phyloP scores from a whole-genome alignment of 1,140 invertebrate genomes.

The Physella acuta region DNA sequence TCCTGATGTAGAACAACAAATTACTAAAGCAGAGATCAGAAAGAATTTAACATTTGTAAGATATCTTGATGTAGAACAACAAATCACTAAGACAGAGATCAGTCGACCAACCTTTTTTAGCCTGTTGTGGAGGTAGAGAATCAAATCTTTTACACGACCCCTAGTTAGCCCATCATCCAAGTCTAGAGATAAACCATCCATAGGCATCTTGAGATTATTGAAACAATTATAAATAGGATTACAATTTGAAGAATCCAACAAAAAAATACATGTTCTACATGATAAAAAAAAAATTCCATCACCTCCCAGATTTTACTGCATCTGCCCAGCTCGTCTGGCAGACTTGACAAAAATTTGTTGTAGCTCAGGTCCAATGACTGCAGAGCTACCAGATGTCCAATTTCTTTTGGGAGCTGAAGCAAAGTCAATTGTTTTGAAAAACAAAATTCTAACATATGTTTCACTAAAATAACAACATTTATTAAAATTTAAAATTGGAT shows the following conservation, averaged over 20 bases:
- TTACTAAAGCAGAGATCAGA: neutral
- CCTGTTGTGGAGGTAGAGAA: conserved; percentile 51
- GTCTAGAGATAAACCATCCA: conserved; percentile 42
- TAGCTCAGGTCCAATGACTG: conserved; percentile 51
- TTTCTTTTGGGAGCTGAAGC: conserved; percentile 49
- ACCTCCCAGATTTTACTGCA: conserved; percentile 54
- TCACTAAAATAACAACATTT: too few relatives aligned
- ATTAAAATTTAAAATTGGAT: too few relatives aligned
- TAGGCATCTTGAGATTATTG: conserved; percentile 36
- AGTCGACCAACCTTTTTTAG: conserved; percentile 48
- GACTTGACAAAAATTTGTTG: conserved; percentile 44
- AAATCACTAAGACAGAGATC: neutral
- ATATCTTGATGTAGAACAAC: neutral
- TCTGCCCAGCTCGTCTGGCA: conserved; percentile 55
- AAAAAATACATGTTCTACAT: too few relatives aligned
- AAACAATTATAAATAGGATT: neutral
- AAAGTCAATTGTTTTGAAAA: too few relatives aligned
- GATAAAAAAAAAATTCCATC: too few relatives aligned
- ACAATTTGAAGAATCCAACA: neutral
- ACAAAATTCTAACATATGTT: too few relatives aligned
- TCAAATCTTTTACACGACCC: conserved; percentile 50
- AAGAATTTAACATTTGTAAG: neutral
- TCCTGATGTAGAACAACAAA: neutral
- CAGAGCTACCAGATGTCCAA: conserved; percentile 46
- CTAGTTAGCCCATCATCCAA: conserved; percentile 36